phyloP scores from a whole-genome alignment of 2,797 vertebrate genomes.

The Ibycter americanus region DNA sequence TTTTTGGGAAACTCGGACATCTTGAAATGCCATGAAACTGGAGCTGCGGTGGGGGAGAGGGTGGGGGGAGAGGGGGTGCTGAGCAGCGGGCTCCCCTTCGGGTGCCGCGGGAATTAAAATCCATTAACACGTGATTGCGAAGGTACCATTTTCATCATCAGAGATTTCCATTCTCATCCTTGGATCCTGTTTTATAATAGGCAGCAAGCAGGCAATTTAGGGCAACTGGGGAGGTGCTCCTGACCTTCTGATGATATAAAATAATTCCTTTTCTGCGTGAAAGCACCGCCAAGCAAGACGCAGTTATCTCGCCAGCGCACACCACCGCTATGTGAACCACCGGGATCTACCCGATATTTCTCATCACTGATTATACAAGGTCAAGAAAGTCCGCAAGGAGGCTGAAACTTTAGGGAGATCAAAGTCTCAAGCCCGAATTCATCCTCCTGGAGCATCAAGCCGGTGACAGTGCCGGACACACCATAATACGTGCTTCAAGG shows the following conservation, averaged over 20 bases:
- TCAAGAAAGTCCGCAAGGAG: background rate
- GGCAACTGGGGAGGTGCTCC: background rate
- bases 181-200: background rate
- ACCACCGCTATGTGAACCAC: rapidly evolving
- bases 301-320: background rate
- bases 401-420: background rate
- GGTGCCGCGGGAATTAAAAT: background rate
- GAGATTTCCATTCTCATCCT: background rate
- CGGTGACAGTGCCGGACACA: background rate
- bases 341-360: background rate
- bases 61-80: background rate
- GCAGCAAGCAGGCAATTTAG: conserved; percentile 1
- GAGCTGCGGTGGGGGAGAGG: conserved; percentile 24
- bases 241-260: background rate
- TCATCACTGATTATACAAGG: background rate
- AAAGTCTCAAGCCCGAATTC: background rate
- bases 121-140: background rate
- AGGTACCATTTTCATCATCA: background rate
- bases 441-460: background rate
- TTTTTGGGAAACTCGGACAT: background rate
- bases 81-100: background rate
- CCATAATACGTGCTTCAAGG: background rate
- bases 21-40: conserved; percentile 15
- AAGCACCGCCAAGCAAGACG: background rate
- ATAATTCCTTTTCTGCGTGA: background rate